phyloP scores from a whole-genome alignment of 2,797 vertebrate species.

The Scyliorhinus canicula region DNA sequence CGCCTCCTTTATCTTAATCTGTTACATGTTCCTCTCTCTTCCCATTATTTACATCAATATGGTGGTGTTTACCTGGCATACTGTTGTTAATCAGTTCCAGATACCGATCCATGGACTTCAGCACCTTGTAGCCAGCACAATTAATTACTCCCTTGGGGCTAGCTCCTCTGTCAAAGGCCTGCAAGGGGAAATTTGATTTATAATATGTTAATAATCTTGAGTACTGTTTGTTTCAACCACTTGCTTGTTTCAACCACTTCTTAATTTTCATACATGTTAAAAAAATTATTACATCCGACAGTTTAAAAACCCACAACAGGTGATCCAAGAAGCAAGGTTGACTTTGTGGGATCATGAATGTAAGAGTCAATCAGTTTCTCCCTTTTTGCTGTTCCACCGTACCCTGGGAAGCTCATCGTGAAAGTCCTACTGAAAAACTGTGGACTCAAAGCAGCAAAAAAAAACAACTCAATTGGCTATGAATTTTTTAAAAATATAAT shows the following conservation, averaged over 20 bases:
- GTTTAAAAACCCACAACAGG: background rate
- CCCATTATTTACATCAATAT: background rate
- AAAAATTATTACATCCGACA: background rate
- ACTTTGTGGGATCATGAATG: background rate
- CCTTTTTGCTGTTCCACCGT: background rate
- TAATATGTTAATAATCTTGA: background rate
- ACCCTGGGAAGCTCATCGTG: background rate
- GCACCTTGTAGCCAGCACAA: slow-evolving; percentile 82
- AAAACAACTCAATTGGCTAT: background rate
- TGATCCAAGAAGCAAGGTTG: background rate
- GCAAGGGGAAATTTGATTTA: slow-evolving; percentile 3
- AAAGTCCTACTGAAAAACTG: background rate
- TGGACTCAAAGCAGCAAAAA: background rate
- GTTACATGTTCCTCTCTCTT: background rate
- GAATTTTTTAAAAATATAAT: background rate
- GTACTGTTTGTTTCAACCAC: background rate
- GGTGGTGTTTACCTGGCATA: slow-evolving; percentile 69
- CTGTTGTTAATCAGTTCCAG: slow-evolving; percentile 73
- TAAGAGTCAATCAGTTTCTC: background rate
- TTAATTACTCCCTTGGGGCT: slow-evolving; percentile 71
- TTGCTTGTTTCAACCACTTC: background rate
- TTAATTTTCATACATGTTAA: background rate
- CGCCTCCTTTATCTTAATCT: background rate
- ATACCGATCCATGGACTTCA: slow-evolving; percentile 84
- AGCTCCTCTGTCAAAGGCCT: slow-evolving; percentile 77